Base-by-base conservation (phyloP, 2,888 invertebrate species). In the Tenthredo amoena region DNA sequence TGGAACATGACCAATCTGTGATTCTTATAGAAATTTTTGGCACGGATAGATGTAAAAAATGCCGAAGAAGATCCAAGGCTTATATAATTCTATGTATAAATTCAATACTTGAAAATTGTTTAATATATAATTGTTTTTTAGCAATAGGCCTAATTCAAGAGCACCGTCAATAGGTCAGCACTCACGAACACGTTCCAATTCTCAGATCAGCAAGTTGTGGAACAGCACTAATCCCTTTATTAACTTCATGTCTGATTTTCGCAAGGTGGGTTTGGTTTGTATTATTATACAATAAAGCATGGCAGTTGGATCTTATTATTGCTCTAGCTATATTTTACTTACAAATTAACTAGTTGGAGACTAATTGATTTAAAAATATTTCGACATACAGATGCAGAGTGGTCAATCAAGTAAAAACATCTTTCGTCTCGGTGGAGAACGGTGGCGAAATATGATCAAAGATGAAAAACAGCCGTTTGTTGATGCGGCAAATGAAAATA, bases 161-260 rank as follows among this genome's bases (percentile, higher is more conserved):
- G 62, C 82, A 9, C 77, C 79, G 31, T 74, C 55, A 15, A 84
- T 58, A 65, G 47, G 62, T 21, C 85, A 85, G 77, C 76, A 84
- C 84, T 77, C 89, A 31, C 87, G 89, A 12, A 90, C 90, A 34
- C 88, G 84, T 37, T 87, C 85, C 12, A 31, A 74, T 50, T 40
- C 88, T 55, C 87, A 87, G 76, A 86, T 65, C n/a, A 83, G 31
- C 86, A 84, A 86, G 50, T 85, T 58, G 77, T 89, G 91, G 91
- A 89, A 86, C 76, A 92, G 90, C 83, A 86, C 90, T 4, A 92
- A 92, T 87, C 89, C 92, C 31, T 92, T 92, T 84, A 62, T 92
- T n/a, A 92, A 92, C 87, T 92, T 91, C 85, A 87, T 92, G 81
- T 89, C 90, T 84, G 90, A 91, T 74, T 91, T 90, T 62, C 89